Conservation (phyloP, 2,113 vertebrate genomes). For the Xiphophorus maculatus region DNA sequence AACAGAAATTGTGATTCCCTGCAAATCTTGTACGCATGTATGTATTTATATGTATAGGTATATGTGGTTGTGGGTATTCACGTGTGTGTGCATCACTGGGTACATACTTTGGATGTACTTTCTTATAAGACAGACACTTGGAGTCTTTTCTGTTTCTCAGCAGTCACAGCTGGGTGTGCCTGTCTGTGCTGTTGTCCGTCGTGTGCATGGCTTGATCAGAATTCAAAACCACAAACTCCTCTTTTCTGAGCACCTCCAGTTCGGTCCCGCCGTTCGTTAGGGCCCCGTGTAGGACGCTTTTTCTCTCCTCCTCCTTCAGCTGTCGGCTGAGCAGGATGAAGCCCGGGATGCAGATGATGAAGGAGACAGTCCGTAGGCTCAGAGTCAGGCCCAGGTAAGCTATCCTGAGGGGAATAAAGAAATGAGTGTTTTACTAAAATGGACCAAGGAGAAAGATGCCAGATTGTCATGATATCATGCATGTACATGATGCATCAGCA, state of each 20-base stretch:
- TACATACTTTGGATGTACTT: slow-evolving; percentile 13
- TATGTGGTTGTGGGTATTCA: slow-evolving; percentile 7
- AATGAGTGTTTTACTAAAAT: not conserved
- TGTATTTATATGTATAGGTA: too few relatives aligned
- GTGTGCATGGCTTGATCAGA: slow-evolving; percentile 74
- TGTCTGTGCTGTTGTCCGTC: slow-evolving; percentile 79
- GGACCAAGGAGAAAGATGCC: too few relatives aligned
- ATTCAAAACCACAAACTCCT: slow-evolving; percentile 73
- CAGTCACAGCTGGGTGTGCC: slow-evolving; percentile 86
- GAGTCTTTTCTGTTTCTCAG: not conserved
- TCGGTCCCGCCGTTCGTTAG: slow-evolving; percentile 74
- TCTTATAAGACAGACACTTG: not conserved
- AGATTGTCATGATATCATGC: too few relatives aligned
- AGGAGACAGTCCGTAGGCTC: slow-evolving; percentile 83
- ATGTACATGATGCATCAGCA: too few relatives aligned
- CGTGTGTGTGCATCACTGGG: slow-evolving; percentile 14
- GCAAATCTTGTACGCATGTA: slow-evolving; percentile 40
- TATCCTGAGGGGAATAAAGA: slow-evolving; percentile 71
- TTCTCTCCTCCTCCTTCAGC: slow-evolving; percentile 66
- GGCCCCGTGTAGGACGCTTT: slow-evolving; percentile 45
- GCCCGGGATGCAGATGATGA: slow-evolving; percentile 84
- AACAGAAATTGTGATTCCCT: slow-evolving; percentile 61
- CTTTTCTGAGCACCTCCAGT: slow-evolving; percentile 76
- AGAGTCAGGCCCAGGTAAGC: slow-evolving; percentile 89
- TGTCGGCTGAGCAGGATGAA: slow-evolving; percentile 83